These are phyloP conservation scores for Onychomys torridus DNA, from an alignment of 2,797 vertebrate species.

Conservation along the genomic window DNA sequence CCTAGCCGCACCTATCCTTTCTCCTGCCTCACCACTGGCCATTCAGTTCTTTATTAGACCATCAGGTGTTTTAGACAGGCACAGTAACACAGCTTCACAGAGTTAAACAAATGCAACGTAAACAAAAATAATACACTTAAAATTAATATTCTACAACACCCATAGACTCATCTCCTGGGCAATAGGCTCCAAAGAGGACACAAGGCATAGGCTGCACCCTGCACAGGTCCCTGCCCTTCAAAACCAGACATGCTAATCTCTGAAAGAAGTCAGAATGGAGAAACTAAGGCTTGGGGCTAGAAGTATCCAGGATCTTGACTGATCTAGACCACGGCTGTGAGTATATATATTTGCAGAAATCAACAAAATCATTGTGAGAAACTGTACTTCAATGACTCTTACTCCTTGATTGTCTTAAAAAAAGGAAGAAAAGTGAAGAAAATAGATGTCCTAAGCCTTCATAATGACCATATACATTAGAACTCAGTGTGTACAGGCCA, in stretches of 20 bases:
- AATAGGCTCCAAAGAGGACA: background rate
- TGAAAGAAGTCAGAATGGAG: background rate
- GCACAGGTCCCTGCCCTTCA: background rate
- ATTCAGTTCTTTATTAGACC: too few species aligned
- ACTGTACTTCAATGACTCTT: background rate
- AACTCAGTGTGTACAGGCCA: background rate
- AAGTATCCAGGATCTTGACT: background rate
- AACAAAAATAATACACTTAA: too few species aligned
- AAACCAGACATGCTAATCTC: background rate
- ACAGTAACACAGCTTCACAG: too few species aligned
- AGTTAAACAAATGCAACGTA: too few species aligned
- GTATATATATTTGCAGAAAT: background rate
- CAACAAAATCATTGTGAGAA: background rate
- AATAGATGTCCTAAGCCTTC: background rate
- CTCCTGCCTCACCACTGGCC: too few species aligned
- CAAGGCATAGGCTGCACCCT: background rate
- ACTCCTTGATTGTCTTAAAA: background rate
- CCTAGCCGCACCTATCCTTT: too few species aligned
- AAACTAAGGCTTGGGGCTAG: background rate
- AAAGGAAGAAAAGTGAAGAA: background rate
- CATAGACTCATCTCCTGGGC: background rate
- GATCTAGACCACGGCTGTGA: background rate
- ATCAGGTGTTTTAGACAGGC: too few species aligned
- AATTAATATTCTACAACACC: too few species aligned
- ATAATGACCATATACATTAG: background rate